phyloP scores from a whole-genome alignment of 2,888 invertebrate genomes.

The Andrena flavipes region DNA sequence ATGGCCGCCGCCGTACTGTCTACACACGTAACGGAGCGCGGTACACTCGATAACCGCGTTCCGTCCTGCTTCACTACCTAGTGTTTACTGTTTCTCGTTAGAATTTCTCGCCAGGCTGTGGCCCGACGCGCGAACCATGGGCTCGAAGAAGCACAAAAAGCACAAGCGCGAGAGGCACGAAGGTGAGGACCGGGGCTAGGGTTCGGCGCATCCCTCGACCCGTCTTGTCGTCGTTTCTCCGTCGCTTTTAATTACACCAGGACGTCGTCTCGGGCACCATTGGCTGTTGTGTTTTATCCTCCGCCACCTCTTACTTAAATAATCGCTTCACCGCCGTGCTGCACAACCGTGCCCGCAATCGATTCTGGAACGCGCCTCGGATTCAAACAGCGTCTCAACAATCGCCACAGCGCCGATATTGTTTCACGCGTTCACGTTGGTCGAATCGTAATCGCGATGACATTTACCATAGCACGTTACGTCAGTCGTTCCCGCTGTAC shows the following conservation, averaged over 20 bases:
- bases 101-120: constrained; percentile 68
- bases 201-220: constrained; percentile 47
- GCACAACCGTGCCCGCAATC: background rate
- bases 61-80: constrained; percentile 41
- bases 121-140: constrained; percentile 78
- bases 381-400: constrained; percentile 34
- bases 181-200: constrained; percentile 77
- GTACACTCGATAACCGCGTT: constrained; percentile 53
- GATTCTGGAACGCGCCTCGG: constrained; percentile 23
- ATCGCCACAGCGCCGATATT: constrained; percentile 5
- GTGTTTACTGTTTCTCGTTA: constrained; percentile 50
- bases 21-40: constrained; percentile 64
- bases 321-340: constrained; percentile 11
- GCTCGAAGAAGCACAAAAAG: constrained; percentile 83
- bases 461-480: background rate
- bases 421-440: background rate
- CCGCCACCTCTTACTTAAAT: constrained; percentile 8
- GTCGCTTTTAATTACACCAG: constrained; percentile 32
- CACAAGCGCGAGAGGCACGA: constrained; percentile 83
- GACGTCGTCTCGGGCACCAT: constrained; percentile 24
- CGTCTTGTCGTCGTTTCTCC: constrained; percentile 42
- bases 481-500: constrained; percentile 13
- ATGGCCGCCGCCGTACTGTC: constrained; percentile 70
- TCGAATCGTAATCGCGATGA: constrained; percentile 33
- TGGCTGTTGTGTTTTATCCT: constrained; percentile 30